Percentiles rank a stretch among this genome's conserved stretches.
phyloP scores from a whole-genome alignment of 2,888 invertebrate species.

The Pecten maximus region DNA sequence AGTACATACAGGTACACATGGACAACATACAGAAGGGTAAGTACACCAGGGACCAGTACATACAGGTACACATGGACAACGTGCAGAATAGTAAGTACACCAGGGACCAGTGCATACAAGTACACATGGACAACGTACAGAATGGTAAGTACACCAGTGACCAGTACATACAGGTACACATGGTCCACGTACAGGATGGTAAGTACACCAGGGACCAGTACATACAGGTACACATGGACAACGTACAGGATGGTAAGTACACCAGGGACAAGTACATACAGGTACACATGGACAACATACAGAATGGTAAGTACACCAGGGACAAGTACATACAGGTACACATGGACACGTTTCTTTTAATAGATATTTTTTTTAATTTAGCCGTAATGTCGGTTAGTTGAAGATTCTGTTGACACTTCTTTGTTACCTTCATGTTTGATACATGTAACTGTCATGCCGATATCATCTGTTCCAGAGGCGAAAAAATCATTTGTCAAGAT shows the following conservation, averaged over 20 bases:
- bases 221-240: too few species aligned
- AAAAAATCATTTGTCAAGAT: background rate
- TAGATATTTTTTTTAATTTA: too few species aligned
- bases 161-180: background rate
- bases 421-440: too few species aligned
- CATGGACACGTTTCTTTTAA: too few species aligned
- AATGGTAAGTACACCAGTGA: background rate
- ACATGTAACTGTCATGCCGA: background rate
- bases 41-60: background rate
- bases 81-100: background rate
- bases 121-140: too few species aligned
- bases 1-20: too few species aligned
- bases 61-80: background rate
- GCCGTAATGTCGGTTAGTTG: too few species aligned
- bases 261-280: too few species aligned
- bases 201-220: background rate
- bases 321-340: background rate
- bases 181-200: background rate
- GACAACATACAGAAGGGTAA: too few species aligned
- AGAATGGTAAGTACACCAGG: background rate
- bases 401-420: too few species aligned
- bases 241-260: too few species aligned
- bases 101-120: background rate
- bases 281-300: too few species aligned
- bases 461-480: background rate